Base-by-base conservation (phyloP, 2,113 vertebrate genomes). In the Notechis scutatus region DNA sequence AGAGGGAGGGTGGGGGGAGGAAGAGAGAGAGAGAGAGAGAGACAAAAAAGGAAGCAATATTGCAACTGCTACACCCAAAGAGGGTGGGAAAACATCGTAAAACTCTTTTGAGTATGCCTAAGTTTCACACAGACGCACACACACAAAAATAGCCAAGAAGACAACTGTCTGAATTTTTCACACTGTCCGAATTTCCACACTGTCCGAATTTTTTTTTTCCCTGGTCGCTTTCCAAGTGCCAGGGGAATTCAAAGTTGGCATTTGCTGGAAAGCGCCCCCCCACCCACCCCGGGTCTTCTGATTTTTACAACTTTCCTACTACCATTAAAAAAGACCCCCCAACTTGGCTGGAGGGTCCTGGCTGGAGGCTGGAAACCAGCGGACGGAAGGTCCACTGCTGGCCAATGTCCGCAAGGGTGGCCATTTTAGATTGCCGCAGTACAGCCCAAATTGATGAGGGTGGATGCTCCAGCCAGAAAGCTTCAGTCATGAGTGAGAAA, bases 211-310 rank as follows among this genome's bases (percentile, higher is more conserved):
- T 57, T 23, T 23, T 5, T 5, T 24, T 4, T 3, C 0, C 47
- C 47, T 1, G 34, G n/a, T 45, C 6, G 6, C 69, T 81, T 81
- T 20, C 34, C 18, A 18, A 39, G 69, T 21, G 14, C 34, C 18
- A 21, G 6, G 18, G 3, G 0, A 81, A 81, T 39, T 81, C 69
- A 81, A 59, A 18, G 34, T 39, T 20, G n/a, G n/a, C 2, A 12
- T 39, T 39, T 5, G 11, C 69, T 21, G 34, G 69, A 81, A 81
- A 81, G 69, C 18, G 1, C n/a, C 69, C 69, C 0, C 11, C n/a
- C 8, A 6, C 7, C 1, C 4, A 1, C 47, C 6, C 2, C 39
- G 2, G 2, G 2, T 18, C 34, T 5, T 34, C 69, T 39, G 69
- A 20, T 42, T 81, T 81, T 81, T 81, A 81, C 34, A 81, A 81